Conservation (phyloP, 2,797 vertebrate species). For the Pseudotriccus pelzelni region DNA sequence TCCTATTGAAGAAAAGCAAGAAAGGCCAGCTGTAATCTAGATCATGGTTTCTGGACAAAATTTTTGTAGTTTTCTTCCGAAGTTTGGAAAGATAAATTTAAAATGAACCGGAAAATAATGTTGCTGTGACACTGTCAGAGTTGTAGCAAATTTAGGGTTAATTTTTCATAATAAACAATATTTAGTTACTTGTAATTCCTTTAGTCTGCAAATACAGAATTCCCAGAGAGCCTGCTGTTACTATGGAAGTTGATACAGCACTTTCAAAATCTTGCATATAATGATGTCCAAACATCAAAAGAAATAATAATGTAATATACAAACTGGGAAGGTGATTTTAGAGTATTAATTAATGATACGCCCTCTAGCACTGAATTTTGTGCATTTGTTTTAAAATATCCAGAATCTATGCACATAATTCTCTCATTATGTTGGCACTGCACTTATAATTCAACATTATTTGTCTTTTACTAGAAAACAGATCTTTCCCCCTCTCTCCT, state of each 20-base stretch:
- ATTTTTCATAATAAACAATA: background rate
- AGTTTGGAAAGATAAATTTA: background rate
- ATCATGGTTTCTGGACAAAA: background rate
- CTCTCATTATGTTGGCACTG: background rate
- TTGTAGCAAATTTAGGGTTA: background rate
- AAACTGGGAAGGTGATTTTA: conserved; percentile 66
- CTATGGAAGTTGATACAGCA: conserved; percentile 46
- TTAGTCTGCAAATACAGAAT: conserved; percentile 59
- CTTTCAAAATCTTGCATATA: conserved; percentile 44
- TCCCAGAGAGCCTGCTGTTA: conserved; percentile 48
- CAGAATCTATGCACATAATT: background rate
- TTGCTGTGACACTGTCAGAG: conserved; percentile 7
- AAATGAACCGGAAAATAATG: conserved; percentile 25
- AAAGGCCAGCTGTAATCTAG: background rate
- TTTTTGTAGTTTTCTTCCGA: background rate
- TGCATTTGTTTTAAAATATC: conserved; percentile 29
- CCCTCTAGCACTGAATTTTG: conserved; percentile 33
- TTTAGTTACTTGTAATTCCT: background rate
- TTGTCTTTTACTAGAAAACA: background rate
- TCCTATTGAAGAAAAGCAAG: background rate
- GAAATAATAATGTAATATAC: conserved; percentile 50
- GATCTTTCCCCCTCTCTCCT: background rate
- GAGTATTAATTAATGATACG: conserved; percentile 64
- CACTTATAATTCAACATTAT: background rate
- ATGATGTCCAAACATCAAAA: conserved; percentile 59